Conservation (phyloP, 2,888 invertebrate species). For the Helobdella robusta region DNA sequence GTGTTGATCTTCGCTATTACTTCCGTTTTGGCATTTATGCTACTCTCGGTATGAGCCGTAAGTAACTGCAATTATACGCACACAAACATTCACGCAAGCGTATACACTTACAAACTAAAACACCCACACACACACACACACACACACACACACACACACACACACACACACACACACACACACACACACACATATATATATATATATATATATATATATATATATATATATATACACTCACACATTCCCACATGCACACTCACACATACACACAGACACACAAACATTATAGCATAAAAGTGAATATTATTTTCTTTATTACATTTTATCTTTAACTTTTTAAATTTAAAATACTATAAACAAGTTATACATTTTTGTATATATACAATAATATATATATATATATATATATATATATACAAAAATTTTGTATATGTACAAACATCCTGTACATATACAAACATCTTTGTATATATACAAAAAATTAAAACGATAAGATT, state of each 20-base stretch:
- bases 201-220: not conserved
- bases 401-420: no score
- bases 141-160: not conserved
- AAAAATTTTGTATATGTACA: no score
- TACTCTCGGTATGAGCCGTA: not conserved
- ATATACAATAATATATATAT: no score
- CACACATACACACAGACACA: not conserved
- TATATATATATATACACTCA: not conserved
- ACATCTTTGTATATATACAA: no score
- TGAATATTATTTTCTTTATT: no score
- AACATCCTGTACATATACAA: no score
- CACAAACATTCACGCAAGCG: not conserved
- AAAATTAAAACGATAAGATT: no score
- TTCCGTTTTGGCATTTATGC: no score
- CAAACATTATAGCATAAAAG: not conserved
- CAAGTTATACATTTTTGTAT: no score
- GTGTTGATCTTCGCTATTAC: no score
- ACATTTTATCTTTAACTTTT: no score
- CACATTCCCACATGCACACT: conserved; percentile 1
- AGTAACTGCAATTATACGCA: not conserved
- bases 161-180: not conserved
- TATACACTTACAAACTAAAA: not conserved
- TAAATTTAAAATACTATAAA: no score
- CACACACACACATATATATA: not conserved
- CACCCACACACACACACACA: not conserved